Evolutionary conservation across 2,888 invertebrate genomes (phyloP), one percentile per base, ranked within the genome.

Genomic region (Coelopa pilipes): DNA sequence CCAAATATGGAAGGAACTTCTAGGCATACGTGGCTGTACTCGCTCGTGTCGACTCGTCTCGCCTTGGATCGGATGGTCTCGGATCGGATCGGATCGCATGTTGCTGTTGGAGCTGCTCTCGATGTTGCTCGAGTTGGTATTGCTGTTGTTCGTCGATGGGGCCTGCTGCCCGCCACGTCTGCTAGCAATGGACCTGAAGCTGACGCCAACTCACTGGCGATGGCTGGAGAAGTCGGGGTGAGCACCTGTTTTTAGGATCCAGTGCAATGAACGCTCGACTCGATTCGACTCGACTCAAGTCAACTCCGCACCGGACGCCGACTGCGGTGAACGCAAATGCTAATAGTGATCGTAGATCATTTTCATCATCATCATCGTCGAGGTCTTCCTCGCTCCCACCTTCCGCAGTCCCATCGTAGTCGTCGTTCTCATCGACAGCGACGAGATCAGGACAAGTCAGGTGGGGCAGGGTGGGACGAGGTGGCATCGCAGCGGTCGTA

Each of bases 81-180:
- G 78, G 81, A 82, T 83, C 82, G 81, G 82, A 78, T 80, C 77
- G 83, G 84, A 83, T 82, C n/a, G n/a, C n/a, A n/a, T n/a, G n/a
- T n/a, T n/a, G 34, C 7, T 34, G 34, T 7, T 34, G 34, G 34
- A 34, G 7, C 34, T 34, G 34, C 34, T 34, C 34, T 34, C 34
- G 34, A 34, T 34, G 34, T 34, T 34, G 34, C 34, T 34, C 34
- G 34, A n/a, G n/a, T 34, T 34, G 34, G 7, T 34, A 7, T 34
- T 34, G 34, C 34, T 34, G 4, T 34, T 34, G 34, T 34, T 34
- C 34, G 34, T 34, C 7, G 34, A 34, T 34, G 34, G 34, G 7
- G 34, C 34, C 7, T 7, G 4, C 34, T 4, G 34, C 34, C 4
- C 34, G 2, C 15, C 15, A n/a, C 15, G 49, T 65, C 13, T 62